Conservation (phyloP, 2,113 vertebrate genomes). For the Carlito syrichta region DNA sequence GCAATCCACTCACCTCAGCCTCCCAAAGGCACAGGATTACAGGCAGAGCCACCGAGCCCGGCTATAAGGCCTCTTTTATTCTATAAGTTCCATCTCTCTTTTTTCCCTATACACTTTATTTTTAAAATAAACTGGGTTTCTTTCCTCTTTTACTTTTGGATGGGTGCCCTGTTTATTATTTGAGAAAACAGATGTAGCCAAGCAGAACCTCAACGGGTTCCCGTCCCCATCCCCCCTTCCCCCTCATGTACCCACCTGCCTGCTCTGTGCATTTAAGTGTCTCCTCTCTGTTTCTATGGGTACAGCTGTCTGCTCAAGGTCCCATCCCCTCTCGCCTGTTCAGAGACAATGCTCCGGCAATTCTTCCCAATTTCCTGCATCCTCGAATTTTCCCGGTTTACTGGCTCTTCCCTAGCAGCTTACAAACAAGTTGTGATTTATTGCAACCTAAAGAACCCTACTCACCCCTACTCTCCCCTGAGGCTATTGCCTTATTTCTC, state of each 20-base stretch:
- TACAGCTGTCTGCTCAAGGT: not conserved
- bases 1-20: not conserved
- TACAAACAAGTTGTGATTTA: not conserved
- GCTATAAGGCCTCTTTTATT: no score
- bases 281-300: not conserved
- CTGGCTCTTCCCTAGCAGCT: not conserved
- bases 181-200: not conserved
- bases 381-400: not conserved
- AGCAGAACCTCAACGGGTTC: not conserved
- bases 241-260: rapidly evolving
- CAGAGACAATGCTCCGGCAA: not conserved
- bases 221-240: no score
- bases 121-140: not conserved
- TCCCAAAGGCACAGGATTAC: not conserved
- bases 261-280: no score
- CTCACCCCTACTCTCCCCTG: not conserved
- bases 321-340: not conserved
- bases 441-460: not conserved
- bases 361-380: not conserved
- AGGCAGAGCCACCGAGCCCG: no score
- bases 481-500: not conserved
- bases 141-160: not conserved
- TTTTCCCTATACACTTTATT: not conserved
- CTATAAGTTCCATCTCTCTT: not conserved
- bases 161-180: not conserved